phyloP scores from a whole-genome alignment of 1,140 invertebrate genomes.

The Zaprionus taronus region DNA sequence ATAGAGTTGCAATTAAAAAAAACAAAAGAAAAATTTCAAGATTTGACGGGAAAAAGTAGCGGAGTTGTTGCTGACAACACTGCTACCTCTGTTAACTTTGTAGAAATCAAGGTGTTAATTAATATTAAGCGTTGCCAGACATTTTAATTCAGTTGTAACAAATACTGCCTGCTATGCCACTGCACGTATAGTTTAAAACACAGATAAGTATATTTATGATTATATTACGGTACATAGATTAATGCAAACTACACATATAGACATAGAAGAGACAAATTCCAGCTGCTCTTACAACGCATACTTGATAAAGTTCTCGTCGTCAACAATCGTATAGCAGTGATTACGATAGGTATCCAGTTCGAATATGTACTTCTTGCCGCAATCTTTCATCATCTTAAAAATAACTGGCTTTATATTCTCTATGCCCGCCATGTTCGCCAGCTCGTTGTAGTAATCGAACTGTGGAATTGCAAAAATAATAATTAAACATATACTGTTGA shows the following conservation, averaged over 20 bases:
- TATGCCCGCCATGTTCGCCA: slow-evolving; percentile 88
- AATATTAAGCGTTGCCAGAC: slow-evolving; percentile 13
- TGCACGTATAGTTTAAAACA: not conserved
- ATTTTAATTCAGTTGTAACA: not conserved
- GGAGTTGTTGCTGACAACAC: too few species aligned
- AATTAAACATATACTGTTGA: not conserved
- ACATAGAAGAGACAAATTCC: not conserved
- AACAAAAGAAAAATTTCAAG: too few species aligned
- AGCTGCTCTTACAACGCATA: slow-evolving; percentile 9
- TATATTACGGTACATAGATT: slow-evolving; percentile 11
- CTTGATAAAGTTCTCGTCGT: slow-evolving; percentile 86
- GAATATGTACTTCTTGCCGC: slow-evolving; percentile 87
- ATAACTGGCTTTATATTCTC: slow-evolving; percentile 88
- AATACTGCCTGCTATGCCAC: slow-evolving; percentile 24
- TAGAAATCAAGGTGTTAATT: too few species aligned
- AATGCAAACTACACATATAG: slow-evolving; percentile 17
- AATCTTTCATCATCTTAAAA: slow-evolving; percentile 89
- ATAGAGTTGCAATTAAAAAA: too few species aligned
- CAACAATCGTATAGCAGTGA: slow-evolving; percentile 87
- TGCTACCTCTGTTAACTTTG: too few species aligned
- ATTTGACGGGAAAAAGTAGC: too few species aligned
- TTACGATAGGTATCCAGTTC: slow-evolving; percentile 88
- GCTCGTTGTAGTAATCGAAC: slow-evolving; percentile 89
- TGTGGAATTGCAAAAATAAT: slow-evolving; percentile 66
- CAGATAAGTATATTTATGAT: not conserved